Evolutionary conservation across 2,888 invertebrate species (phyloP), one percentile per base, ranked within the genome.

Genomic region (Salpingus planirostris): DNA sequence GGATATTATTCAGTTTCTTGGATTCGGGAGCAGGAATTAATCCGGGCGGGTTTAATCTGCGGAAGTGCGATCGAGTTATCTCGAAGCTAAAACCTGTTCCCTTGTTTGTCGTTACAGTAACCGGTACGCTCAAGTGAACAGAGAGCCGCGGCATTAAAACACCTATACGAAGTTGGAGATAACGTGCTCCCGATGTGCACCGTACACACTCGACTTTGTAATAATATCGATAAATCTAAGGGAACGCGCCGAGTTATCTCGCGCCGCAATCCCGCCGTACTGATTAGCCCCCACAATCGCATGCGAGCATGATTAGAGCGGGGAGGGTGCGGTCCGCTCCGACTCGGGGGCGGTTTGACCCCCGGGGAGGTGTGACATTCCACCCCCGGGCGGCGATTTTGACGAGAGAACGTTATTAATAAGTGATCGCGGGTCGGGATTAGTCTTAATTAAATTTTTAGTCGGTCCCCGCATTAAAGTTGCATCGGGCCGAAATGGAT

Each of bases 31-130:
- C 33, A 39, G 36, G 40, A 41, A 44, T 43, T 48, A 50, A 47
- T 45, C 38, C 48, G 32, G 38, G 47, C 38, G 34, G 41, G 40
- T 42, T 46, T 48, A 50, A 50, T 47, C 47, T 46, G 42, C 32
- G 43, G 39, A 51, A 49, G 49, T 47, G 44, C 42, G 46, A 49
- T 46, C 45, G 46, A 49, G 47, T 49, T 50, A 47, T 49, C 44
- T 49, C 37, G n/a, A 38, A 47, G 40, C 44, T 43, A 33, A 49
- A 46, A 44, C 42, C 38, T 39, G 38, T 36, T 33, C 41, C 40
- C 40, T 38, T 36, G 38, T 37, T 40, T 37, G 36, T 36, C 36
- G 40, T 40, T 33, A 36, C 36, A 30, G 36, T 36, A 22, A 25
- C 25, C 7, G 22, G 25, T 36, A 29, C 35, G 39, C 36, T 39